Conservation (phyloP, 1,140 invertebrate species). For the Tetraneura akinire region DNA sequence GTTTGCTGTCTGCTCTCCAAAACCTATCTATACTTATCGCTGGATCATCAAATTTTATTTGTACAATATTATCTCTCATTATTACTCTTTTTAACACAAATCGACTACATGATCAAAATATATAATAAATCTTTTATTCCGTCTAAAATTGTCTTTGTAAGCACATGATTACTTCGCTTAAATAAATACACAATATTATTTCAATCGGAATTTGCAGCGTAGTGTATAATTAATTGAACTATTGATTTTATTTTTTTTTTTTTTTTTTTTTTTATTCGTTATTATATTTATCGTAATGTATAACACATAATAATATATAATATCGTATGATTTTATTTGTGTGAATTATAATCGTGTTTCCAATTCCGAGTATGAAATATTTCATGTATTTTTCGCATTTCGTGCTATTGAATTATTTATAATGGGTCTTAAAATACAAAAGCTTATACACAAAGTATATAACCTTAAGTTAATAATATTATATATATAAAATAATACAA, state of each 20-base stretch:
- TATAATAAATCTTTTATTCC: constrained; percentile 9
- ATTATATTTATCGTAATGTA: too few species aligned
- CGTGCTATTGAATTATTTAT: constrained; percentile 13
- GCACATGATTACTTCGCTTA: neutral
- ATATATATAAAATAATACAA: too few species aligned
- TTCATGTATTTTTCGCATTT: neutral
- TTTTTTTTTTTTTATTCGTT: too few species aligned
- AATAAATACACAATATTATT: constrained; percentile 7
- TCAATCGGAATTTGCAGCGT: neutral
- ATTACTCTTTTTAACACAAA: neutral
- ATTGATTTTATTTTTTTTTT: constrained; percentile 18
- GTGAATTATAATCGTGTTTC: neutral
- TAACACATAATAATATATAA: too few species aligned
- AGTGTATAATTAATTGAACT: neutral
- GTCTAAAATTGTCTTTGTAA: neutral
- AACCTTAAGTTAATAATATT: too few species aligned
- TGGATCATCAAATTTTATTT: constrained; percentile 12
- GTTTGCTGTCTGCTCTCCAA: neutral
- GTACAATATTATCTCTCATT: constrained; percentile 27
- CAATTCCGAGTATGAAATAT: neutral
- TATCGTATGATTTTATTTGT: constrained; percentile 3
- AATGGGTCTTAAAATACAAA: neutral
- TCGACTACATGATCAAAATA: neutral
- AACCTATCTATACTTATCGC: neutral
- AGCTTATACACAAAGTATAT: too few species aligned